phyloP scores from a whole-genome alignment of 92 coral and sea anemone genomes.

The Porites divaricata region DNA sequence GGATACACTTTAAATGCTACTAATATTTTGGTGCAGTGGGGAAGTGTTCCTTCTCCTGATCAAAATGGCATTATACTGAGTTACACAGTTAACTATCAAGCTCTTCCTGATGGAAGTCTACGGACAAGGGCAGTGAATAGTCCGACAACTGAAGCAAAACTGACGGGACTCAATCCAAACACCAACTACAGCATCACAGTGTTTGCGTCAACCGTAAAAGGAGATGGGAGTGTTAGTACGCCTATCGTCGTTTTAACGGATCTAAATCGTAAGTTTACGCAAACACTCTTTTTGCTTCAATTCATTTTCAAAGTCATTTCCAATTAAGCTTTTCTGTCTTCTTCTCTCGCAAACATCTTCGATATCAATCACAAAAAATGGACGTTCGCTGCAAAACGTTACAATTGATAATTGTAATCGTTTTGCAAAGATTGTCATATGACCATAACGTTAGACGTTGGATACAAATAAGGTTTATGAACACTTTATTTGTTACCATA shows the following conservation, averaged over 20 bases:
- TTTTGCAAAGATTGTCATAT: neutral
- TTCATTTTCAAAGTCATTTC: too few relatives aligned
- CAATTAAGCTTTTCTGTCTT: too few relatives aligned
- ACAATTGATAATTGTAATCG: neutral
- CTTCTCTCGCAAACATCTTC: too few relatives aligned
- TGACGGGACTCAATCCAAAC: neutral
- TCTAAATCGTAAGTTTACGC: neutral
- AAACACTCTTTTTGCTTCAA: too few relatives aligned
- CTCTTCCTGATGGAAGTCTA: neutral
- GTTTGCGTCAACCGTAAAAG: neutral
- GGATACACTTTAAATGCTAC: slow-evolving; percentile 29
- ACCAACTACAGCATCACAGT: slow-evolving; percentile 5
- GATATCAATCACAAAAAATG: neutral
- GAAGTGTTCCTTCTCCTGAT: slow-evolving; percentile 20
- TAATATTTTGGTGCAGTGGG: slow-evolving; percentile 56
- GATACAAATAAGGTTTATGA: too few relatives aligned
- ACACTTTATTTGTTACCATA: too few relatives aligned
- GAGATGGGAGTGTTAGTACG: neutral
- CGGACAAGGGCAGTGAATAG: neutral
- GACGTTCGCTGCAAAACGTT: neutral
- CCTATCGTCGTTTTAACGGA: neutral
- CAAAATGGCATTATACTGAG: slow-evolving; percentile 55
- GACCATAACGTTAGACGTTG: too few relatives aligned
- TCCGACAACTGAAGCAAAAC: neutral
- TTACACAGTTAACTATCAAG: slow-evolving; percentile 38